These are phyloP conservation scores for Corythaeola cristata DNA, from an alignment of 2,113 vertebrate genomes.

Conservation along the genomic window DNA sequence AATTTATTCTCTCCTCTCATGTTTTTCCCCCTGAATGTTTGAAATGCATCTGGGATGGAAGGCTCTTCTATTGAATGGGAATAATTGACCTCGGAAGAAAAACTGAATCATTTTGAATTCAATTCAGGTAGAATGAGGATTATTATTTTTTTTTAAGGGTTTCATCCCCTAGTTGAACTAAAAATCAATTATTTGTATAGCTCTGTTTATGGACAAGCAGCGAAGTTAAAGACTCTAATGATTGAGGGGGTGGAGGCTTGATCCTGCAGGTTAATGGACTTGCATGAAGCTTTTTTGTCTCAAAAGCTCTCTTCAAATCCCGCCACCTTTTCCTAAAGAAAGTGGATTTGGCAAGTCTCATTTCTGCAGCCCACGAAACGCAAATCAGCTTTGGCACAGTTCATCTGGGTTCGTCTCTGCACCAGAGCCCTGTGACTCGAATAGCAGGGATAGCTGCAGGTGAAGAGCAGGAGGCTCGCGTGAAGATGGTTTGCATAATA, in stretches of 20 bases:
- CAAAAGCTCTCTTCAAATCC: neutral
- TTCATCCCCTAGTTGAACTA: conserved; percentile 4
- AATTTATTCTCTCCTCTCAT: neutral
- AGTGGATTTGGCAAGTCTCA: neutral
- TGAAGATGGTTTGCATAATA: rapidly evolving
- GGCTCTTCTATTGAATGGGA: neutral
- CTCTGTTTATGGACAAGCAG: neutral
- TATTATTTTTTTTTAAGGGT: neutral
- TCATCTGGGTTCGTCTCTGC: neutral
- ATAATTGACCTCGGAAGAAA: neutral
- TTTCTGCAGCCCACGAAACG: neutral
- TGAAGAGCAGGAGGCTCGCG: neutral
- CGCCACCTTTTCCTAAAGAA: neutral
- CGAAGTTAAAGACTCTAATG: neutral
- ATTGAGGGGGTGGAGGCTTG: neutral
- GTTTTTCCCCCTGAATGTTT: neutral
- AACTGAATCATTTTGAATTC: neutral
- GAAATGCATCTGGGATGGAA: neutral
- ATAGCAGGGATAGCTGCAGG: neutral
- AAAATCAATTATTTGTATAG: conserved; percentile 18
- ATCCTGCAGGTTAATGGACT: conserved; percentile 20
- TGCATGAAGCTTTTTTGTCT: neutral
- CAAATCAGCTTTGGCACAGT: neutral
- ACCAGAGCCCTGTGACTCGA: neutral
- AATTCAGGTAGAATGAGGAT: neutral